Evolutionary conservation across 2,888 invertebrate species (phyloP).

Genomic region (Dendrolimus houi): DNA sequence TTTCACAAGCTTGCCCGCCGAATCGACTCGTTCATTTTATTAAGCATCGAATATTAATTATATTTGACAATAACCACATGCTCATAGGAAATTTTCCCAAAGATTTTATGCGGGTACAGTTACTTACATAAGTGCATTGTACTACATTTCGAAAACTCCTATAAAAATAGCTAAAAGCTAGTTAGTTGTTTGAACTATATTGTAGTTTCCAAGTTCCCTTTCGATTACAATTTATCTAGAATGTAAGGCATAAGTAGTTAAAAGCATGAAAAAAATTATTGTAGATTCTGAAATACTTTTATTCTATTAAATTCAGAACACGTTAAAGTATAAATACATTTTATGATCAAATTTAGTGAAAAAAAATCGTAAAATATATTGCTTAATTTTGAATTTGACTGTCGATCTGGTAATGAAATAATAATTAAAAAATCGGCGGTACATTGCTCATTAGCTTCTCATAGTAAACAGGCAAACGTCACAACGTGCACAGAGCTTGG

Average conservation of each 20-base stretch:
- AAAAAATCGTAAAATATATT: background rate
- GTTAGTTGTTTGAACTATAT: too few species aligned
- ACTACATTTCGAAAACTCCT: too few species aligned
- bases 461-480: constrained; percentile 54
- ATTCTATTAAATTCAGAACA: background rate
- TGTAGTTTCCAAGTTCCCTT: too few species aligned
- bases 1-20: constrained; percentile 50
- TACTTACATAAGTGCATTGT: too few species aligned
- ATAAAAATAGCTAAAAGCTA: too few species aligned
- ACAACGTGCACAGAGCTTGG: constrained; percentile 69
- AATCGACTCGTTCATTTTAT: background rate
- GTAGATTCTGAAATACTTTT: background rate
- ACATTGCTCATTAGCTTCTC: constrained; percentile 58
- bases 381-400: background rate
- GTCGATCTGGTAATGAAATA: background rate
- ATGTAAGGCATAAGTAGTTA: background rate
- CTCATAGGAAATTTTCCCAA: background rate
- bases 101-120: too few species aligned
- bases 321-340: background rate
- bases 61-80: background rate
- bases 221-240: too few species aligned
- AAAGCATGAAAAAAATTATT: background rate
- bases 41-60: background rate
- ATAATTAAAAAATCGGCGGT: constrained; percentile 16
- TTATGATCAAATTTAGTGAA: constrained; percentile 1